Percentiles rank a stretch among this genome's conserved stretches.
Conservation (phyloP, 2,113 vertebrate genomes). For the Cettia cetti region DNA sequence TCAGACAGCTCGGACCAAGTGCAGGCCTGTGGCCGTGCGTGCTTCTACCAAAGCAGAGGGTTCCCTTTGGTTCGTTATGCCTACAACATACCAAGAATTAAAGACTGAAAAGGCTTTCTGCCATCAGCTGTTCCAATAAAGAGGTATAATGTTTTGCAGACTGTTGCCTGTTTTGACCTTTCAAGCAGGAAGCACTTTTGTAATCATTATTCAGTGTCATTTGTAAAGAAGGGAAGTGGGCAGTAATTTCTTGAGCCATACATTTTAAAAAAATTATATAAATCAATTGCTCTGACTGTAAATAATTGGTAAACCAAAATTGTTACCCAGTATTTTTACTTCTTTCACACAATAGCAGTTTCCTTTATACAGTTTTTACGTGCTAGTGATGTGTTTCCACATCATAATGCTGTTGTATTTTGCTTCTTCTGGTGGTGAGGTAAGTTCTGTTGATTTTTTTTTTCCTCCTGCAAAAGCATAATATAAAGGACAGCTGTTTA, state of each 20-base stretch:
- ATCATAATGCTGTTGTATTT: constrained; percentile 43
- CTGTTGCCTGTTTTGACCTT: constrained; percentile 25
- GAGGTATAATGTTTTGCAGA: neutral
- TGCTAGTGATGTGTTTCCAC: constrained; percentile 23
- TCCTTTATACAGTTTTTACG: constrained; percentile 51
- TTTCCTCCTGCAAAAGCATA: constrained; percentile 52
- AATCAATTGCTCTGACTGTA: constrained; percentile 48
- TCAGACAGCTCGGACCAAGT: constrained; percentile 97
- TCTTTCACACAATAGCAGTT: constrained; percentile 4
- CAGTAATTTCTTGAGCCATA: constrained; percentile 69
- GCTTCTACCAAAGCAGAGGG: constrained; percentile 93
- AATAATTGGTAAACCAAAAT: constrained; percentile 57
- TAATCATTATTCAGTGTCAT: constrained; percentile 47
- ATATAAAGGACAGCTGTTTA: constrained; percentile 68
- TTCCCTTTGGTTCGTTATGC: constrained; percentile 91
- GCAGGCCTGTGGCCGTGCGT: constrained; percentile 92
- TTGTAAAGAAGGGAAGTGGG: constrained; percentile 77
- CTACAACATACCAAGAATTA: constrained; percentile 85
- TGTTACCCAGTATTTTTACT: constrained; percentile 22
- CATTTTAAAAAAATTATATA: neutral
- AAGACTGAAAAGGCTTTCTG: constrained; percentile 69
- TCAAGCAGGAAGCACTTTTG: constrained; percentile 80
- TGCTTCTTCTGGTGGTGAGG: constrained; percentile 42
- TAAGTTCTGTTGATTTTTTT: constrained; percentile 30
- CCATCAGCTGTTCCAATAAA: neutral